A percentile compares a stretch with the other conserved stretches of the same genome.
Conservation (phyloP, 2,113 vertebrate species). For the Terrapene triunguis region DNA sequence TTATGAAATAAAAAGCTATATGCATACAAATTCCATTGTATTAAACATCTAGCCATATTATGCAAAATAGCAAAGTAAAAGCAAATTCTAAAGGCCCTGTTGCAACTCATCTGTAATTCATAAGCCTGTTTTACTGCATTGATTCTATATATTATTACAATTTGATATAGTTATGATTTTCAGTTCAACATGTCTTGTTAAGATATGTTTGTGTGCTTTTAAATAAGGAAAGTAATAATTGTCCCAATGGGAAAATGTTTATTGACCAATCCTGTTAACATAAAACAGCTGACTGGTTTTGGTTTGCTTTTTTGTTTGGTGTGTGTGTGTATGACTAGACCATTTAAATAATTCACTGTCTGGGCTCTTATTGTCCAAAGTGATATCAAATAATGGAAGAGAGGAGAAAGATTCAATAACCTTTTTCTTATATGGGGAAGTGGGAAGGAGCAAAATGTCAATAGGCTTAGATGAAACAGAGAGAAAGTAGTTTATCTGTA, state of each 20-base stretch:
- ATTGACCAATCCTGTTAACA: neutral
- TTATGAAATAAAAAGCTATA: slow-evolving; percentile 41
- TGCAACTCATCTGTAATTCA: neutral
- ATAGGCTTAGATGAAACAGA: neutral
- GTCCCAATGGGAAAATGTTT: neutral
- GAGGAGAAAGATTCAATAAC: neutral
- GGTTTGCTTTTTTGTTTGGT: neutral
- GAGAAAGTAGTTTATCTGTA: neutral
- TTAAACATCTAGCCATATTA: slow-evolving; percentile 12
- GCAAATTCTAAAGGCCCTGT: neutral
- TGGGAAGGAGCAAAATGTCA: neutral
- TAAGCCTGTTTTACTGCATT: neutral
- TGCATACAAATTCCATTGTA: slow-evolving; percentile 2
- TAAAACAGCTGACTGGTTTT: neutral
- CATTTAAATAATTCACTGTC: neutral
- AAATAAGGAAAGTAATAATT: neutral
- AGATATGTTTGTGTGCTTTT: neutral
- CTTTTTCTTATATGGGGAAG: neutral
- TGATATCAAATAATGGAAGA: neutral
- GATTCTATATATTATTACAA: neutral
- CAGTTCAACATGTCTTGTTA: neutral
- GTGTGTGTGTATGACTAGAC: neutral
- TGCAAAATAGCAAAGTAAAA: neutral
- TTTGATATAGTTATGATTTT: neutral
- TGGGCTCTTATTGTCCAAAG: neutral